phyloP scores from a whole-genome alignment of 1,140 invertebrate genomes.

The Nasonia giraulti region DNA sequence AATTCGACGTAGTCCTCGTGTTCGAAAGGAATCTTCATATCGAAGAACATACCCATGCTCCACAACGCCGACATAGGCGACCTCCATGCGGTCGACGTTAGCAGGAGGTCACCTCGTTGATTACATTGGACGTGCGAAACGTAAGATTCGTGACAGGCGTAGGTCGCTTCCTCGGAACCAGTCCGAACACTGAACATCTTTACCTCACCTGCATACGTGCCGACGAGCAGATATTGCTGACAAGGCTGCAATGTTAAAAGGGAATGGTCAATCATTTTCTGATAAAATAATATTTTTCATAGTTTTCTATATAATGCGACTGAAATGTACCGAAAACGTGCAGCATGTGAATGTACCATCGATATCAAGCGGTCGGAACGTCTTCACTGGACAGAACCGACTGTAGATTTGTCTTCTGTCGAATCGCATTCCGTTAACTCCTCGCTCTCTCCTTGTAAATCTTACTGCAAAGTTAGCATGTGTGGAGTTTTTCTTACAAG shows the following conservation, averaged over 20 bases:
- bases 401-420: conserved; percentile 91
- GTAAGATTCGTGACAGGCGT: conserved; percentile 88
- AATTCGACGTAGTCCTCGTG: conserved; percentile 95
- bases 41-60: conserved; percentile 84
- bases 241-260: conserved; percentile 77
- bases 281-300: conserved; percentile 45
- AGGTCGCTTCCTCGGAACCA: conserved; percentile 85
- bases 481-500: conserved; percentile 81
- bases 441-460: conserved; percentile 75
- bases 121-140: conserved; percentile 85
- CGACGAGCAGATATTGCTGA: conserved; percentile 87
- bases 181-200: conserved; percentile 89
- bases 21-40: conserved; percentile 83
- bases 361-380: conserved; percentile 83
- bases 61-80: conserved; percentile 89
- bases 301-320: not conserved
- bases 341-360: conserved; percentile 90
- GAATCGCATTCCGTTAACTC: conserved; percentile 76
- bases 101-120: conserved; percentile 83
- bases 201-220: conserved; percentile 91
- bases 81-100: conserved; percentile 91
- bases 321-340: conserved; percentile 80
- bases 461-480: conserved; percentile 84
- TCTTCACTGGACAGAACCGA: conserved; percentile 90
- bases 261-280: not conserved